Evolutionary conservation across 2,797 vertebrate species (phyloP).

Genomic region (Paratrypauchen microcephalus): DNA sequence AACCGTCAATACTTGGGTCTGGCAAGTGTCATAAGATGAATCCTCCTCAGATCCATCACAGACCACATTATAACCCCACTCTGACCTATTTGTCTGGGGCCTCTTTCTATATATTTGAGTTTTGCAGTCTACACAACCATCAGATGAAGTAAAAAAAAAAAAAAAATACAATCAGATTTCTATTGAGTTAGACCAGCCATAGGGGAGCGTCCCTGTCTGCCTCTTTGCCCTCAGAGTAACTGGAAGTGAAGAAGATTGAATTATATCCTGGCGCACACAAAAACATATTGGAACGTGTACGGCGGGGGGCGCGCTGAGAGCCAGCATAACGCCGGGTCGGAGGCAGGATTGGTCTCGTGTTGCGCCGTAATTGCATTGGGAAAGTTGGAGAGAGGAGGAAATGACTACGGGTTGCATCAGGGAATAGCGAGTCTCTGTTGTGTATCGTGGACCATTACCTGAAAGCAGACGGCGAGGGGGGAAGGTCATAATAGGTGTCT

Average conservation of each 20-base stretch:
- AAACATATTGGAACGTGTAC: constrained; percentile 60
- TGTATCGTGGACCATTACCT: constrained; percentile 32
- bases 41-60: constrained; percentile 16
- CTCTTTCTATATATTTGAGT: constrained; percentile 22
- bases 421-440: constrained; percentile 31
- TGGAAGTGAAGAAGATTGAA: constrained; percentile 66
- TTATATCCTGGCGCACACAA: constrained; percentile 55
- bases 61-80: constrained; percentile 15
- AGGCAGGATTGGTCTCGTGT: constrained; percentile 61
- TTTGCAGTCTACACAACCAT: constrained; percentile 8
- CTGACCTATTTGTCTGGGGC: constrained; percentile 28
- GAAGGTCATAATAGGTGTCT: background rate
- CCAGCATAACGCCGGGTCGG: constrained; percentile 58
- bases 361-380: constrained; percentile 65
- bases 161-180: constrained; percentile 53
- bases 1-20: background rate
- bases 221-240: constrained; percentile 61
- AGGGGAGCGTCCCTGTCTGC: constrained; percentile 38
- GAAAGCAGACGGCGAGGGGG: constrained; percentile 8
- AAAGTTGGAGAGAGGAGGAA: constrained; percentile 37
- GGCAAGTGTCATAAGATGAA: constrained; percentile 5
- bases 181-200: constrained; percentile 52
- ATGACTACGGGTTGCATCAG: constrained; percentile 39
- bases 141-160: constrained; percentile 13
- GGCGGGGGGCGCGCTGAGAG: constrained; percentile 39